Conservation (phyloP, 2,888 invertebrate genomes). For the Diplazon laetatorius region DNA sequence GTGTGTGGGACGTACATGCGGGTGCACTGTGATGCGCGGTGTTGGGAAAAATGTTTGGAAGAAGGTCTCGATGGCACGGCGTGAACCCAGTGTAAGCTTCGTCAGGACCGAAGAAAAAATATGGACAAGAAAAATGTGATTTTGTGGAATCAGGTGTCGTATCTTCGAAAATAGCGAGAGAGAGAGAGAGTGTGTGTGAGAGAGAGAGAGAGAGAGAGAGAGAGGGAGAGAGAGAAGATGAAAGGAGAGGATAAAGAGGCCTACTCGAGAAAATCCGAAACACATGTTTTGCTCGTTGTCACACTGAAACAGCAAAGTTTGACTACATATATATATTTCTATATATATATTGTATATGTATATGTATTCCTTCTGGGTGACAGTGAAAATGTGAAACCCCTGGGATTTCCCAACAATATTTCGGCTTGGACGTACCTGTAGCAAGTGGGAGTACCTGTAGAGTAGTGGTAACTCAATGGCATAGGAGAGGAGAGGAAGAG, state of each 20-base stretch:
- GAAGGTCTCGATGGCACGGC: slow-evolving; percentile 35
- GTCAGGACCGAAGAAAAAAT: neutral
- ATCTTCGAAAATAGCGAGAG: slow-evolving; percentile 17
- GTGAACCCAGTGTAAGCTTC: neutral
- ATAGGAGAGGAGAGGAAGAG: slow-evolving; percentile 14
- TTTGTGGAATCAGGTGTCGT: slow-evolving; percentile 64
- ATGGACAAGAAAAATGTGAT: slow-evolving; percentile 26
- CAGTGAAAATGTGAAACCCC: too few species aligned
- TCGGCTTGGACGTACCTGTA: too few species aligned
- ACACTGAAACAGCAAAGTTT: too few species aligned
- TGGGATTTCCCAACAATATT: too few species aligned
- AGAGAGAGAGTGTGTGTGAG: slow-evolving; percentile 4
- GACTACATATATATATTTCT: too few species aligned
- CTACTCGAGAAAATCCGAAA: neutral
- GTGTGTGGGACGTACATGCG: neutral
- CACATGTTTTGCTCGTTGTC: too few species aligned
- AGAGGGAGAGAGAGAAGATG: neutral
- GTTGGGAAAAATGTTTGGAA: neutral
- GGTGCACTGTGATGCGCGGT: neutral
- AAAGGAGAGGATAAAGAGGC: neutral
- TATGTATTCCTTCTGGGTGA: too few species aligned
- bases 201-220: neutral
- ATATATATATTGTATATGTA: too few species aligned
- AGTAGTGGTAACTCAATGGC: neutral
- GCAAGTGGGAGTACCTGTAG: too few species aligned